Evolutionary conservation across 2,113 vertebrate genomes (phyloP).

Genomic region (Atrichornis clamosus): DNA sequence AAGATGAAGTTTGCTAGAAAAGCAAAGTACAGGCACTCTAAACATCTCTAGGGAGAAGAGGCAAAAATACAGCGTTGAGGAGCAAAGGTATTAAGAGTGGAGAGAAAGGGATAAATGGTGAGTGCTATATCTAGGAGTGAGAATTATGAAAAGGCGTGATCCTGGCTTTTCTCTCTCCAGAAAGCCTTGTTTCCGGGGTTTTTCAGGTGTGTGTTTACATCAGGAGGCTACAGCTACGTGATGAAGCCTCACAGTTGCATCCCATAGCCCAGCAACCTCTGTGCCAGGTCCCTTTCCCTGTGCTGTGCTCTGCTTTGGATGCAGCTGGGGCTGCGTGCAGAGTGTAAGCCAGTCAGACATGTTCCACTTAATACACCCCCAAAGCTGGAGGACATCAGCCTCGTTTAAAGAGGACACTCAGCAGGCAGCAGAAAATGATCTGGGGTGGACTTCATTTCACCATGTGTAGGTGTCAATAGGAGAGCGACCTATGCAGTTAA

Average conservation of each 20-base stretch:
- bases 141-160: neutral
- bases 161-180: neutral
- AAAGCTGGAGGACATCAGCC: neutral
- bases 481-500: neutral
- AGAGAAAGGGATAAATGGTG: neutral
- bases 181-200: neutral
- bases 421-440: neutral
- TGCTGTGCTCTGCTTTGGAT: neutral
- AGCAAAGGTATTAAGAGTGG: neutral
- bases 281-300: neutral
- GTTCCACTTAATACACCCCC: too few species aligned
- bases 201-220: neutral
- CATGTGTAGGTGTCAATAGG: neutral
- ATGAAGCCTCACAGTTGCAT: neutral
- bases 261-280: neutral
- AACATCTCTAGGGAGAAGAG: neutral
- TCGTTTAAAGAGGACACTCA: neutral
- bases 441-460: neutral
- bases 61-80: neutral
- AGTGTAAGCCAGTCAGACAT: neutral
- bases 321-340: neutral
- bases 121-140: neutral
- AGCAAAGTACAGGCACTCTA: neutral
- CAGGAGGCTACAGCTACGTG: neutral
- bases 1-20: neutral